Evolutionary conservation across 2,888 invertebrate genomes (phyloP).

Genomic region (Drosophila yooni): DNA sequence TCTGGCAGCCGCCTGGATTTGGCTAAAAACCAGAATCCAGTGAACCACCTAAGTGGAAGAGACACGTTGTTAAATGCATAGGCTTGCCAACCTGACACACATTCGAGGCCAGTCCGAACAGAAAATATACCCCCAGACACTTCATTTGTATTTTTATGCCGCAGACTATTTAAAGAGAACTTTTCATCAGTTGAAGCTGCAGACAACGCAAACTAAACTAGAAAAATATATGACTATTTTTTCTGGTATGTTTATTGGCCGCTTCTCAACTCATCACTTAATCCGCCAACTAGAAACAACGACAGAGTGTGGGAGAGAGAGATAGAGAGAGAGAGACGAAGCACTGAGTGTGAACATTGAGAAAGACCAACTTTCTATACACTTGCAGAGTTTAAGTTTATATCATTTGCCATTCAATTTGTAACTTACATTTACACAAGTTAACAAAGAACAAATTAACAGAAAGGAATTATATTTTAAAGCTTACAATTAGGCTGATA

Average conservation of each 20-base stretch:
- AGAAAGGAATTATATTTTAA: background rate
- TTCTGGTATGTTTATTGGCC: conserved; percentile 43
- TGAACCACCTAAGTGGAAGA: conserved; percentile 44
- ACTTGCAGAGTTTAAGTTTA: conserved; percentile 17
- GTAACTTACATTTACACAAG: background rate
- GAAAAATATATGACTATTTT: conserved; percentile 46
- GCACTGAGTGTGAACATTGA: conserved; percentile 11
- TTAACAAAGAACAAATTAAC: background rate
- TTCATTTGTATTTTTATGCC: conserved; percentile 51
- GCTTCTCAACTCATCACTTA: conserved; percentile 65
- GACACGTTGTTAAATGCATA: conserved; percentile 64
- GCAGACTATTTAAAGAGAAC: conserved; percentile 62
- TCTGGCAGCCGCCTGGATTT: conserved; percentile 30
- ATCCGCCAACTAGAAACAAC: conserved; percentile 58
- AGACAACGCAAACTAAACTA: conserved; percentile 49
- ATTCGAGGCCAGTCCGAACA: conserved; percentile 24
- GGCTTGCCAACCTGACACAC: conserved; percentile 64
- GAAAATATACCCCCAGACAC: conserved; percentile 5
- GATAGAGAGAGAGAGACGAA: background rate
- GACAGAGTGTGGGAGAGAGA: conserved; percentile 4
- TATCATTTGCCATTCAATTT: background rate
- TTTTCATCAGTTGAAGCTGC: conserved; percentile 44
- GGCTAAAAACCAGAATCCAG: conserved; percentile 37
- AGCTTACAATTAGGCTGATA: background rate
- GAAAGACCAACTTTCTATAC: conserved; percentile 51